These are phyloP conservation scores for Orestias chungarensis DNA, from an alignment of 2,797 vertebrate genomes.

Conservation along the genomic window DNA sequence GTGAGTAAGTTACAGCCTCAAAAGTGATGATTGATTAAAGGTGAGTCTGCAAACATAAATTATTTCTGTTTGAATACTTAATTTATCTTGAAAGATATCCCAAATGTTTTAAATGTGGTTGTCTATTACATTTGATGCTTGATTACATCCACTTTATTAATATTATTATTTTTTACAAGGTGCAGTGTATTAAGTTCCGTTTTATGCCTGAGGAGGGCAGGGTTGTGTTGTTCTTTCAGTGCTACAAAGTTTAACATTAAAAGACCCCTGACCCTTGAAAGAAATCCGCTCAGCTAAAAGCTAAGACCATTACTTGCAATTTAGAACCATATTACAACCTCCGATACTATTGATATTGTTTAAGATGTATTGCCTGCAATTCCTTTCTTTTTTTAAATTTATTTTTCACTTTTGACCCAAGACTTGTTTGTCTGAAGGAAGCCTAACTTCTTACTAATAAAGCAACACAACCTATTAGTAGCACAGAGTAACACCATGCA, in stretches of 20 bases:
- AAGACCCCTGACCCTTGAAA: background rate
- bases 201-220: constrained; percentile 66
- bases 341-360: background rate
- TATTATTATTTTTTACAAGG: background rate
- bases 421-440: background rate
- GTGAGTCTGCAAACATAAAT: background rate
- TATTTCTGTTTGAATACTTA: background rate
- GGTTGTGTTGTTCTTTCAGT: constrained; percentile 46
- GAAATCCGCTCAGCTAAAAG: constrained; percentile 1
- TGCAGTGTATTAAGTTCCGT: constrained; percentile 21
- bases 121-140: background rate
- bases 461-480: background rate
- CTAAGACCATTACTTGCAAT: constrained; percentile 6
- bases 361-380: background rate
- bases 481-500: background rate
- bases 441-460: constrained; percentile 2
- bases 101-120: background rate
- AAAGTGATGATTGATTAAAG: background rate
- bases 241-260: background rate
- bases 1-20: background rate
- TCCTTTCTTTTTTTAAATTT: constrained; percentile 3
- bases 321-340: background rate
- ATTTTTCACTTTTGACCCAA: background rate
- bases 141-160: background rate
- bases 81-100: constrained; percentile 12